Conservation (phyloP, 2,888 invertebrate species). For the Acronicta aceris region DNA sequence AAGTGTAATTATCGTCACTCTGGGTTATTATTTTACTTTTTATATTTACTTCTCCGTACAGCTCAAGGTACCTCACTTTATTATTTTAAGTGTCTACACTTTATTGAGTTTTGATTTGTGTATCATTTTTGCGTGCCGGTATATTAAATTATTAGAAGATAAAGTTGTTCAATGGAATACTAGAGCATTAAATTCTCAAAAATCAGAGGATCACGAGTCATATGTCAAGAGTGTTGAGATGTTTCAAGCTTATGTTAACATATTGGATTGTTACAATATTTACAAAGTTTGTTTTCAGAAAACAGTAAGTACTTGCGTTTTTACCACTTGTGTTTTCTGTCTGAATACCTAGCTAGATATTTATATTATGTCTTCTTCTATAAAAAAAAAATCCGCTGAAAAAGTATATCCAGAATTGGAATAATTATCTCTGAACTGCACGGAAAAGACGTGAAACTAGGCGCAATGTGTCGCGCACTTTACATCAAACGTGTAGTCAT, state of each 20-base stretch:
- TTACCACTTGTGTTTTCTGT: too few species aligned
- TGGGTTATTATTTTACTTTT: neutral
- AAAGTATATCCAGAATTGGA: too few species aligned
- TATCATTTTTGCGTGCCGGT: neutral
- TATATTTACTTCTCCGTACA: too few species aligned
- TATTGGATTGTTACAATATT: constrained; percentile 22
- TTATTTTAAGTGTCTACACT: neutral
- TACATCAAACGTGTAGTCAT: too few species aligned
- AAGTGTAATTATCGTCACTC: neutral
- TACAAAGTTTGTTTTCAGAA: constrained; percentile 15
- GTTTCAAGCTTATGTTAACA: constrained; percentile 7
- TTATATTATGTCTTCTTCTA: too few species aligned
- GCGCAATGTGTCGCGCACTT: too few species aligned
- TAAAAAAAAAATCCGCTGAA: too few species aligned
- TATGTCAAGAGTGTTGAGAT: too few species aligned
- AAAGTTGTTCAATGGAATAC: constrained; percentile 14
- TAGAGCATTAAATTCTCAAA: constrained; percentile 3
- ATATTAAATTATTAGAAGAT: neutral
- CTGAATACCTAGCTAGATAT: too few species aligned
- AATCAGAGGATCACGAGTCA: too few species aligned
- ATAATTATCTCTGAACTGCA: too few species aligned
- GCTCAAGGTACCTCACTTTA: neutral
- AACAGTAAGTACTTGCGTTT: constrained; percentile 29
- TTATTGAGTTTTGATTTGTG: constrained; percentile 2
- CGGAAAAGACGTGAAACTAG: too few species aligned